Conservation (phyloP, 2,888 invertebrate genomes). For the Eurytoma californica region DNA sequence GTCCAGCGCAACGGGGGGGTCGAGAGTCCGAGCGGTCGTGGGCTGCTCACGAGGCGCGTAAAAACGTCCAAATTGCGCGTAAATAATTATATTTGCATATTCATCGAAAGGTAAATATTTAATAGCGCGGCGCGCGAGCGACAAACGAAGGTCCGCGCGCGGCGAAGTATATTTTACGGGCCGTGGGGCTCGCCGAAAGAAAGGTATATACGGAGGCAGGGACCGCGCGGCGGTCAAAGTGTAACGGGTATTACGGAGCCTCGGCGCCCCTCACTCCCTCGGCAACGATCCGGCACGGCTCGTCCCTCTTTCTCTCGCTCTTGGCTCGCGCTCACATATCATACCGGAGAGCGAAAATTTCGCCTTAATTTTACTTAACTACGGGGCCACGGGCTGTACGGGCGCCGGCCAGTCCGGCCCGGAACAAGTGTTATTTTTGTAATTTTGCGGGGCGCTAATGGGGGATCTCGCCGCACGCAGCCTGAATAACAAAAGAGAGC, state of each 20-base stretch:
- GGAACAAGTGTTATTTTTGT: constrained; percentile 72
- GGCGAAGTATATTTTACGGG: constrained; percentile 45
- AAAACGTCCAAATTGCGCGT: constrained; percentile 75
- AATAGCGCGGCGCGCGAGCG: constrained; percentile 64
- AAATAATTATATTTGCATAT: constrained; percentile 76
- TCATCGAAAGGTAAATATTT: constrained; percentile 75
- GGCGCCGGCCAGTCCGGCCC: constrained; percentile 22
- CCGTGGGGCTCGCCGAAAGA: constrained; percentile 19
- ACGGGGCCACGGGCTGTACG: constrained; percentile 18
- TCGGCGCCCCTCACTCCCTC: constrained; percentile 54
- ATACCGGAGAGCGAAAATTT: constrained; percentile 62
- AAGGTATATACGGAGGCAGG: constrained; percentile 30
- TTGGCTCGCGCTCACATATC: constrained; percentile 44
- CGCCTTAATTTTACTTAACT: constrained; percentile 72
- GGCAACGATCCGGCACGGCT: constrained; percentile 17
- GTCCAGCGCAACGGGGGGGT: constrained; percentile 51
- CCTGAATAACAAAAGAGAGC: background rate
- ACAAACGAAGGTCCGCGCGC: constrained; percentile 52
- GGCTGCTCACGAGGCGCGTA: constrained; percentile 63
- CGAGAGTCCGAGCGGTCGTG: constrained; percentile 41
- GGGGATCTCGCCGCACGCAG: constrained; percentile 46
- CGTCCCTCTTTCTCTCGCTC: constrained; percentile 20
- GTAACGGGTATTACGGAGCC: constrained; percentile 66
- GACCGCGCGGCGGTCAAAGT: constrained; percentile 62
- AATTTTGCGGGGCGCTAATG: constrained; percentile 67